These are phyloP conservation scores for Hypomecis punctinalis DNA, from an alignment of 2,888 invertebrate genomes.

Conservation along the genomic window DNA sequence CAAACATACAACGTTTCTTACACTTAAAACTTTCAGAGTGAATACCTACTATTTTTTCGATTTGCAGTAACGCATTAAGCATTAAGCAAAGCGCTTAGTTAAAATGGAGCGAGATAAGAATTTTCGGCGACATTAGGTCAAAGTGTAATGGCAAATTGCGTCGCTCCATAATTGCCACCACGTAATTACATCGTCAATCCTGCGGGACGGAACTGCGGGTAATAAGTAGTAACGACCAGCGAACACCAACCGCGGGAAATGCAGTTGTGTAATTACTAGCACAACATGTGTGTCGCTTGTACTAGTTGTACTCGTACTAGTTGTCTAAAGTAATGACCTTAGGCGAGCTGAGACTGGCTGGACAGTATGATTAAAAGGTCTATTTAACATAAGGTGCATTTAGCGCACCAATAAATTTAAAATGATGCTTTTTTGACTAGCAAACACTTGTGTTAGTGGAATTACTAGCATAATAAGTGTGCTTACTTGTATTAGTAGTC, in stretches of 20 bases:
- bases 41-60: too few relatives aligned
- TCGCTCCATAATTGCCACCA: slow-evolving; percentile 54
- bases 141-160: slow-evolving; percentile 57
- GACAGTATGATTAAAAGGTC: too few relatives aligned
- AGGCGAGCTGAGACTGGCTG: too few relatives aligned
- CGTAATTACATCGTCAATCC: slow-evolving; percentile 55
- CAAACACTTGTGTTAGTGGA: too few relatives aligned
- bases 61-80: not conserved
- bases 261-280: slow-evolving; percentile 13
- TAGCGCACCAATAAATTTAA: too few relatives aligned
- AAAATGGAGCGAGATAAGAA: slow-evolving; percentile 10
- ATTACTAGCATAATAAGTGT: too few relatives aligned
- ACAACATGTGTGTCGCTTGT: not conserved
- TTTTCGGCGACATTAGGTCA: slow-evolving; percentile 20
- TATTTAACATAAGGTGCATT: too few relatives aligned
- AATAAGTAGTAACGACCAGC: slow-evolving; percentile 49
- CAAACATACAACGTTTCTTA: too few relatives aligned
- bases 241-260: slow-evolving; percentile 14
- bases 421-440: too few relatives aligned
- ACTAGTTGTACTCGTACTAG: not conserved
- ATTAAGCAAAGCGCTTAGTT: not conserved
- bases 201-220: slow-evolving; percentile 41
- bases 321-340: too few relatives aligned
- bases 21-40: too few relatives aligned
- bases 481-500: too few relatives aligned